Conservation (phyloP, 2,888 invertebrate species). For the Caenorhabditis wallacei region DNA sequence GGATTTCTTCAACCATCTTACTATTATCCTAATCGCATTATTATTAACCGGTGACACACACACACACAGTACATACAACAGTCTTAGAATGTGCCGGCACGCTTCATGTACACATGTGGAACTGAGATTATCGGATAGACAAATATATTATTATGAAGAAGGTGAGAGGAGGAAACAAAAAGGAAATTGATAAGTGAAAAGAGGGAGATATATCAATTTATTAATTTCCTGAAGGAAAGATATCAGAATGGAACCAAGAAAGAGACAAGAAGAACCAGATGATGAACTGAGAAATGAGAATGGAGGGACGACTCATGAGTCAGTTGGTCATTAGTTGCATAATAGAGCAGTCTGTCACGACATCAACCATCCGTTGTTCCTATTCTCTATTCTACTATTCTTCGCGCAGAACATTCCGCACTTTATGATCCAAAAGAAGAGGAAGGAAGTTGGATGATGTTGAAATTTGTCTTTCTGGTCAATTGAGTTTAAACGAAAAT, state of each 20-base stretch:
- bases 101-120: constrained; percentile 49
- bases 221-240: constrained; percentile 20
- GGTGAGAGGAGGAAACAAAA: not conserved
- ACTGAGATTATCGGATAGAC: constrained; percentile 42
- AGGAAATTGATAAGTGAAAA: constrained; percentile 45
- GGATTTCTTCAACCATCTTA: constrained; percentile 48
- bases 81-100: constrained; percentile 60
- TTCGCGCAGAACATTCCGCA: constrained; percentile 6
- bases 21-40: constrained; percentile 63
- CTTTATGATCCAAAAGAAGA: constrained; percentile 48
- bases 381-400: constrained; percentile 26
- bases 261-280: constrained; percentile 33
- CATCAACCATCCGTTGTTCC: constrained; percentile 60
- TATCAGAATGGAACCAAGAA: not conserved
- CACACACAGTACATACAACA: constrained; percentile 37
- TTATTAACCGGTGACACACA: constrained; percentile 35
- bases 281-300: constrained; percentile 42
- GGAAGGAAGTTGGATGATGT: constrained; percentile 32
- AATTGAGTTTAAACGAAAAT: not conserved
- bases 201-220: constrained; percentile 25
- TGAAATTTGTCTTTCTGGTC: not conserved
- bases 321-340: constrained; percentile 61
- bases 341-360: constrained; percentile 64
- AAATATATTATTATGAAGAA: constrained; percentile 42
- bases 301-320: constrained; percentile 45